Conservation (phyloP, 2,113 vertebrate genomes). For the Cheilinus undulatus region DNA sequence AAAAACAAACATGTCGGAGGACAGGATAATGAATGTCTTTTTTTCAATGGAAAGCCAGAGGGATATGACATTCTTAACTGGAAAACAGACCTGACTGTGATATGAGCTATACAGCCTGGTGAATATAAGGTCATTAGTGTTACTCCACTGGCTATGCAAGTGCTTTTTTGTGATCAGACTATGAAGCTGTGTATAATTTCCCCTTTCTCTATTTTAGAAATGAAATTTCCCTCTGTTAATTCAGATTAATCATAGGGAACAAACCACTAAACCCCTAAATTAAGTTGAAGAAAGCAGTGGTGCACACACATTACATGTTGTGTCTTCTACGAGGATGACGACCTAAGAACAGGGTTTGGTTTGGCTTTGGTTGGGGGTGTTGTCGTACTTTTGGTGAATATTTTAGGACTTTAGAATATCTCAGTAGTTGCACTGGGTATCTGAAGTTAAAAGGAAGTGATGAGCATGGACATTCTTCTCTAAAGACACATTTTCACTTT, state of each 20-base stretch:
- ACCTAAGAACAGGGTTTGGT: constrained; percentile 52
- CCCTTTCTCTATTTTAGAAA: constrained; percentile 19
- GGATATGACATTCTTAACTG: no score
- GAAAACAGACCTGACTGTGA: no score
- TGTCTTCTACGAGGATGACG: constrained; percentile 20
- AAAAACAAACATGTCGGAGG: no score
- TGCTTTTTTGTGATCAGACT: constrained; percentile 10
- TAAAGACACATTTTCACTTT: neutral
- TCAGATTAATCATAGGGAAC: constrained; percentile 14
- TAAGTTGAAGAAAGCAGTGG: neutral
- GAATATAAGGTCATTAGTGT: neutral
- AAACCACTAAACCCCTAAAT: constrained; percentile 10
- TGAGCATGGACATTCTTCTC: no score
- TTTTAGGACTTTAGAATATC: constrained; percentile 16
- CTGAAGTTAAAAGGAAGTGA: no score
- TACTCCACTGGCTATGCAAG: neutral
- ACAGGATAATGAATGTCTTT: no score
- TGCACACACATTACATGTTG: neutral
- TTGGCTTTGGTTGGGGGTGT: constrained; percentile 15
- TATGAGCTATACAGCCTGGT: no score
- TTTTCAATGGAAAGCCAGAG: no score
- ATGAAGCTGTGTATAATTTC: constrained; percentile 5
- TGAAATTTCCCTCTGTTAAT: constrained; percentile 20
- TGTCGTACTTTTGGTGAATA: constrained; percentile 51
- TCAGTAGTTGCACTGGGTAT: no score